Percentiles rank a stretch among this genome's conserved stretches.
Evolutionary conservation across 2,113 vertebrate genomes (phyloP).

Genomic region (Centropristis striata): DNA sequence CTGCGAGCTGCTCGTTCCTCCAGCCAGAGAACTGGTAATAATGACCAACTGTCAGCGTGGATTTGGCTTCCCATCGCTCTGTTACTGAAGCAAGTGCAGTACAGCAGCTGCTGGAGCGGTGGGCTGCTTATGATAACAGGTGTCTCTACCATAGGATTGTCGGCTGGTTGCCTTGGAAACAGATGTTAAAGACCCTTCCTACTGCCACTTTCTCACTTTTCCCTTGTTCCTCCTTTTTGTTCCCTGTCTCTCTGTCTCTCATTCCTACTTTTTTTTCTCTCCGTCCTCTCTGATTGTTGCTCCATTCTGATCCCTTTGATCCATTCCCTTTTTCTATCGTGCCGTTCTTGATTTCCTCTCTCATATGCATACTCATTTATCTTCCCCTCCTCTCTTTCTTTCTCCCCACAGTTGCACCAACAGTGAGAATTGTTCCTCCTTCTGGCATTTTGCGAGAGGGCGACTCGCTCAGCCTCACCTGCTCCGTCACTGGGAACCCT

Average conservation of each 20-base stretch:
- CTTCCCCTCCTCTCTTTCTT: conserved; percentile 14
- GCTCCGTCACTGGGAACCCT: conserved; percentile 90
- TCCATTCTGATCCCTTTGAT: conserved; percentile 22
- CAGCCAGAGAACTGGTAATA: conserved; percentile 54
- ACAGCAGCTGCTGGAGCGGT: conserved; percentile 67
- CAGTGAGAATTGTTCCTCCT: conserved; percentile 89
- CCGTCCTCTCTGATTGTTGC: not conserved
- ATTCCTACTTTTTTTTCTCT: not conserved
- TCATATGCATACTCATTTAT: conserved; percentile 13
- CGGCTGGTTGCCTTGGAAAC: conserved; percentile 74
- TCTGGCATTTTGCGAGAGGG: conserved; percentile 91
- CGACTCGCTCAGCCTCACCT: conserved; percentile 90
- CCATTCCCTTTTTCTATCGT: conserved; percentile 12
- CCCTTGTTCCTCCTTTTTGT: conserved; percentile 37
- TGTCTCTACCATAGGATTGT: conserved; percentile 63
- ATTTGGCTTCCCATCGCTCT: conserved; percentile 66
- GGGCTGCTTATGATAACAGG: conserved; percentile 76
- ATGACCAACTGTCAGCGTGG: conserved; percentile 59
- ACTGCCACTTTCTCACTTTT: conserved; percentile 47
- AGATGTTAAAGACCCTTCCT: conserved; percentile 65
- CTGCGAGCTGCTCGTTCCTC: conserved; percentile 38
- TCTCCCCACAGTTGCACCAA: conserved; percentile 88
- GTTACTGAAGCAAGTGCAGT: conserved; percentile 52
- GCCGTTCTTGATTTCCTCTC: not conserved
- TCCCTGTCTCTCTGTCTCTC: conserved; percentile 4